Base-by-base conservation (phyloP, 2,797 vertebrate genomes). In the Anolis apletophallus region DNA sequence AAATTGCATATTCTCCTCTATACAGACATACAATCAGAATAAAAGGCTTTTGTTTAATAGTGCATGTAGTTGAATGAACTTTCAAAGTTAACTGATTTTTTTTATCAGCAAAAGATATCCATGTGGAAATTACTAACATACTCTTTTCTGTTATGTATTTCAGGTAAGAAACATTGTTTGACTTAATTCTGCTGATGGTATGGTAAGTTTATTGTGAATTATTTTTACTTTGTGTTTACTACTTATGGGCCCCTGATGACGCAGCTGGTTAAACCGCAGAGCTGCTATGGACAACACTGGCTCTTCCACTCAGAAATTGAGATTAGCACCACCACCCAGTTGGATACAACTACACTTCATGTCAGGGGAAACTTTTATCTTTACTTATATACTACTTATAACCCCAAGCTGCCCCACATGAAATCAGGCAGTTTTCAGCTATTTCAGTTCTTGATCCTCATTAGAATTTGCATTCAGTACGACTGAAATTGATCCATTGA, bases 121-220 rank as follows among this genome's bases (percentile, higher is more conserved):
- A 26, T 21, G 54, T 54, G 32, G 13, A 92, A 89, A 75, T 64
- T 90, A 74, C 73, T 92, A 84, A 89, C 46, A 14, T 93, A 92
- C 88, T 89, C 3, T 59, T 92, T 88, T 91, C n/a, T 89, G 12
- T 90, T 91, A 40, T 83, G 40, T 93, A 94, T 94, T 95, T 88
- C 86, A 95, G 90, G 88, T 92, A 94, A 94, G 91, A 77, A 16
- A 68, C 23, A 76, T 90, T 92, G 87, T 12, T 83, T 94, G 82
- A 88, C 36, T 64, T 88, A 89, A 46, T 83, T 68, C 61, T 75
- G 57, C 32, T 80, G 59, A 3, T 36, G 80, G 57, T 10, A 46
- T 88, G 90, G 93, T 86, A 90, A 91, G 92, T 90, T 88, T 11
- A 72, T 84, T 77, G 55, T 86, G 36, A 67, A 26, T 54, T 87